phyloP scores from a whole-genome alignment of 2,113 vertebrate species.

The Tretioscincus oriximinensis region DNA sequence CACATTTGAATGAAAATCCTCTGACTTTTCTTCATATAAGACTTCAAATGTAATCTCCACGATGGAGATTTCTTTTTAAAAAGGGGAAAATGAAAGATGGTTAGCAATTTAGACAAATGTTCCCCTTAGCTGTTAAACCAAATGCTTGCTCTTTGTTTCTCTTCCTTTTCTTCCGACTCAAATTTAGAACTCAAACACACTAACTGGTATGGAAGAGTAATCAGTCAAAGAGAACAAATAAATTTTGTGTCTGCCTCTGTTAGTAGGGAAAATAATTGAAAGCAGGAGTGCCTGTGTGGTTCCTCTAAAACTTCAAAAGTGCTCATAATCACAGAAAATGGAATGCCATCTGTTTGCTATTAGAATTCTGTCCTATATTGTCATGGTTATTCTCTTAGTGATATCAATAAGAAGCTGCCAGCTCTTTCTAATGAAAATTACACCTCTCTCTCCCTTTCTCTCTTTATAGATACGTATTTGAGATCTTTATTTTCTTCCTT shows the following conservation, averaged over 20 bases:
- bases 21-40: slow-evolving; percentile 22
- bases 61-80: slow-evolving; percentile 10
- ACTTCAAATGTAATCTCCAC: slow-evolving; percentile 13
- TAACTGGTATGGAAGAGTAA: slow-evolving; percentile 66
- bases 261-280: slow-evolving; percentile 75
- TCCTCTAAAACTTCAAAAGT: slow-evolving; percentile 76
- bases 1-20: slow-evolving; percentile 34
- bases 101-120: slow-evolving; percentile 52
- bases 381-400: slow-evolving; percentile 64
- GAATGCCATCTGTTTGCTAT: slow-evolving; percentile 77
- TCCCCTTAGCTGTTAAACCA: slow-evolving; percentile 56
- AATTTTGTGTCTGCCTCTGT: slow-evolving; percentile 70
- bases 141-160: slow-evolving; percentile 64
- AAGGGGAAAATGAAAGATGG: slow-evolving; percentile 16
- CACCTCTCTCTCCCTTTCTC: slow-evolving; percentile 57
- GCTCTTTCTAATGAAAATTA: slow-evolving; percentile 64
- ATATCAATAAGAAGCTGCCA: slow-evolving; percentile 61
- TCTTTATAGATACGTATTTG: background rate
- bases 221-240: slow-evolving; percentile 70
- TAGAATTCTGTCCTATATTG: slow-evolving; percentile 73
- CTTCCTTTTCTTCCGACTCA: slow-evolving; percentile 51
- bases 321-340: slow-evolving; percentile 63
- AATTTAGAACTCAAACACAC: slow-evolving; percentile 58
- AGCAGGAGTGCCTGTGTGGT: slow-evolving; percentile 71
- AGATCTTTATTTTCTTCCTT: background rate